Percentiles rank a stretch among this genome's conserved stretches.
These are phyloP conservation scores for Nezara viridula DNA, from an alignment of 2,888 invertebrate genomes.

Conservation along the genomic window DNA sequence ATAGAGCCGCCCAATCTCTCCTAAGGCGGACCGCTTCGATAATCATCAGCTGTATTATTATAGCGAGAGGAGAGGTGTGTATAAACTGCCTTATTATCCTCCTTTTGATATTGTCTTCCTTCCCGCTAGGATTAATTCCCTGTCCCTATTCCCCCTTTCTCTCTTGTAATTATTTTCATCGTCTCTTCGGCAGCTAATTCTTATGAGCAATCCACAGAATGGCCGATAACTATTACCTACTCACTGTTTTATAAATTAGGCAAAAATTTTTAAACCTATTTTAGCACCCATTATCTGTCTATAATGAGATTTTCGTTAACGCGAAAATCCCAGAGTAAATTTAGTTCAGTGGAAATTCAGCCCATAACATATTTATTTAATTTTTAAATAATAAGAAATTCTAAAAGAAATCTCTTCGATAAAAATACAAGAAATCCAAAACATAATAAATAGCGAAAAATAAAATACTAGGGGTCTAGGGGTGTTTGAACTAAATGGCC, in stretches of 20 bases:
- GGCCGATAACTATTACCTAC: background rate
- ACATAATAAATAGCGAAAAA: no score
- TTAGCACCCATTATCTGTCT: background rate
- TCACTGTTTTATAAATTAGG: background rate
- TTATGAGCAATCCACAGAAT: background rate
- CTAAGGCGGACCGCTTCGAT: slow-evolving; percentile 19
- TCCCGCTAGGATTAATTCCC: slow-evolving; percentile 29
- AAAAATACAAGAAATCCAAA: no score
- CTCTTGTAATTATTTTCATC: slow-evolving; percentile 57
- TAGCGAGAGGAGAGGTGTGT: slow-evolving; percentile 69
- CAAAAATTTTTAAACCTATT: background rate
- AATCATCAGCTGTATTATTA: slow-evolving; percentile 67
- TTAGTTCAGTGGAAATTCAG: no score
- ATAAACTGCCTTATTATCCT: slow-evolving; percentile 70
- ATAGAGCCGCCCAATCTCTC: slow-evolving; percentile 56
- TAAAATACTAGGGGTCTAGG: no score
- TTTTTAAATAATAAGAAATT: no score
- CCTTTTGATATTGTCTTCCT: slow-evolving; percentile 67
- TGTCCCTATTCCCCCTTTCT: slow-evolving; percentile 63
- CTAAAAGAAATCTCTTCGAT: no score
- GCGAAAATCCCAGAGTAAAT: no score
- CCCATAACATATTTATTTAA: no score
- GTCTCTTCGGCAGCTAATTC: background rate
- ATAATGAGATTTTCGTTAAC: no score
- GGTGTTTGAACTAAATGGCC: no score